Evolutionary conservation across 2,888 invertebrate species (phyloP).

Genomic region (Agriopis aurantiaria): DNA sequence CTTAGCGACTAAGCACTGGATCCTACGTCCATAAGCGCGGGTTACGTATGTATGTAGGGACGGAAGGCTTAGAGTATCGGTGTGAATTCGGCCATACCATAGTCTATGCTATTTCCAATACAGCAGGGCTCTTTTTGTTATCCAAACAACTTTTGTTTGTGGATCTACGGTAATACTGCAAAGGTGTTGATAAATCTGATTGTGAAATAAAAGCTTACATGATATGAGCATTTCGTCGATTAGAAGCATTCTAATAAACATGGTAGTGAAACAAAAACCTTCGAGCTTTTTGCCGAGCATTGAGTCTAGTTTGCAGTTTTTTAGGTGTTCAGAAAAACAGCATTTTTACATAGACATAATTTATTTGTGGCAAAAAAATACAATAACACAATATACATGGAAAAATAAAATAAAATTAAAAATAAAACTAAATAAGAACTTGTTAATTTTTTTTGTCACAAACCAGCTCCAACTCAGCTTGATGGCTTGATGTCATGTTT

Average conservation of each 20-base stretch:
- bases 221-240: neutral
- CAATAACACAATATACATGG: no score
- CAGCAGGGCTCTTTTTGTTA: slow-evolving; percentile 34
- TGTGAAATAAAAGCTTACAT: neutral
- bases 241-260: neutral
- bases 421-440: no score
- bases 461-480: no score
- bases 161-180: no score
- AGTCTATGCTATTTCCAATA: slow-evolving; percentile 39
- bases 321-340: no score
- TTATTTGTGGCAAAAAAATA: no score
- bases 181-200: neutral
- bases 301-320: no score
- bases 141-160: neutral
- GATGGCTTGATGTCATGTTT: no score
- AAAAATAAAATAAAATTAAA: no score
- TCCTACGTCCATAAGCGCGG: slow-evolving; percentile 50
- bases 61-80: slow-evolving; percentile 55
- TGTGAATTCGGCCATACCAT: slow-evolving; percentile 59
- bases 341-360: no score
- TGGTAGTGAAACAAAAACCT: neutral
- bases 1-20: slow-evolving; percentile 51
- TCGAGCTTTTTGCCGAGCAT: no score
- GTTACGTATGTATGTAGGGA: slow-evolving; percentile 43
- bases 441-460: no score